Base-by-base conservation (phyloP, 2,797 vertebrate species). In the Ibycter americanus region DNA sequence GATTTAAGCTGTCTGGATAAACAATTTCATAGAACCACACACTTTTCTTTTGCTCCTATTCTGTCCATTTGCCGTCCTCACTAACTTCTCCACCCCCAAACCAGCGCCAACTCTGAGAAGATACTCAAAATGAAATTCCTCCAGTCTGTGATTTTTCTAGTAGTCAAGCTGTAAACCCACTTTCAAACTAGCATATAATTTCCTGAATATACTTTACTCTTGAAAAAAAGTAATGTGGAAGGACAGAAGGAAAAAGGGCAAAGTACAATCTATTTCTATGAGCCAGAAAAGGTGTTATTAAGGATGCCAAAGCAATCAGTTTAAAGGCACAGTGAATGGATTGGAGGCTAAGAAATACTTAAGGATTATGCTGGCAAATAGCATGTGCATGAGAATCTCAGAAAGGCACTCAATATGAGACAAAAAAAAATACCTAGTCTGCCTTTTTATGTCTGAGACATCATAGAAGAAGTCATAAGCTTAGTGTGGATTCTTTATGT, bases 401-500 rank as follows among this genome's bases (percentile, higher is more conserved):
- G 62, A 84, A 92, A 87, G 47, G 3, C 54, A 62, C 25, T 87
- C 40, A 27, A 49, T 78, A 55, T 61, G 70, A 93, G 59, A 89
- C 44, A 22, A 47, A 87, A 85, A 38, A 66, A 84, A 68, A 16
- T 3, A 1, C 22, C 12, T 71, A 71, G 65, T 84, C 44, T 93
- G 78, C 34, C 32, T 80, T 94, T 96, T 96, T 92, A 77, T 93
- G 52, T 85, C 71, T 85, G 79, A 92, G 71, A 85, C 68, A 85
- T 63, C 89, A 85, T 13, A 96, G 93, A 83, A 86, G 46, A 90
- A 96, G 49, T 94, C 76, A 83, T 95, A 90, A 94, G 84, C 56
- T 87, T 91, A 88, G 65, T 11, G 72, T 78, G 65, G 79, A 93
- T 96, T 93, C 84, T 96, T 97, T 96, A 95, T 90, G 84, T 72